A percentile compares a stretch with the other conserved stretches of the same genome.
Conservation (phyloP, 2,888 invertebrate genomes). For the Cristatella mucedo region DNA sequence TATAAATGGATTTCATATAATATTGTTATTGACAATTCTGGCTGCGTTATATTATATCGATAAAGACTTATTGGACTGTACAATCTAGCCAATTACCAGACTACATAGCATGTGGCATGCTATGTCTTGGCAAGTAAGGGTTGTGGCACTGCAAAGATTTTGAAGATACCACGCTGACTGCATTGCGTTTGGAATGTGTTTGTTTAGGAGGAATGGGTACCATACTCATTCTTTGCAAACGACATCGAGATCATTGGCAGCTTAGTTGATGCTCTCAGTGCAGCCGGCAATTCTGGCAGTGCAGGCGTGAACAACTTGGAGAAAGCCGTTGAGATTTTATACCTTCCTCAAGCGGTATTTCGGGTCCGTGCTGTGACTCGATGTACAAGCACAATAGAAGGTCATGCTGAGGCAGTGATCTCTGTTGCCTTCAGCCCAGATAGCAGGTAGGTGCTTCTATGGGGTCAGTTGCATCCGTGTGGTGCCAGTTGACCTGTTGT, state of each 20-base stretch:
- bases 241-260: slow-evolving; percentile 65
- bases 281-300: no score
- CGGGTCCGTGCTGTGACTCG: slow-evolving; percentile 59
- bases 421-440: slow-evolving; percentile 86
- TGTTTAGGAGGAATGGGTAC: slow-evolving; percentile 28
- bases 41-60: no score
- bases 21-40: no score
- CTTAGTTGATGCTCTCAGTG: slow-evolving; percentile 54
- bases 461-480: neutral
- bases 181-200: no score
- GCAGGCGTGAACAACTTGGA: slow-evolving; percentile 46
- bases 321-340: slow-evolving; percentile 72
- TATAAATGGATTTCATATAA: no score
- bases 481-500: no score
- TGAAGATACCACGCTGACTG: no score
- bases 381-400: slow-evolving; percentile 79
- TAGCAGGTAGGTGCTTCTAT: slow-evolving; percentile 44
- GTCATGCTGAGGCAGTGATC: slow-evolving; percentile 91
- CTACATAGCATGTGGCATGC: neutral
- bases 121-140: neutral
- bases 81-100: no score
- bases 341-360: slow-evolving; percentile 92
- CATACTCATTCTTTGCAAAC: slow-evolving; percentile 64
- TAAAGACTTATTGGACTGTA: no score
- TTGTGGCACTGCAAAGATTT: neutral